These are phyloP conservation scores for Heteromyza rotundicornis DNA, from an alignment of 2,888 invertebrate genomes.

Conservation along the genomic window DNA sequence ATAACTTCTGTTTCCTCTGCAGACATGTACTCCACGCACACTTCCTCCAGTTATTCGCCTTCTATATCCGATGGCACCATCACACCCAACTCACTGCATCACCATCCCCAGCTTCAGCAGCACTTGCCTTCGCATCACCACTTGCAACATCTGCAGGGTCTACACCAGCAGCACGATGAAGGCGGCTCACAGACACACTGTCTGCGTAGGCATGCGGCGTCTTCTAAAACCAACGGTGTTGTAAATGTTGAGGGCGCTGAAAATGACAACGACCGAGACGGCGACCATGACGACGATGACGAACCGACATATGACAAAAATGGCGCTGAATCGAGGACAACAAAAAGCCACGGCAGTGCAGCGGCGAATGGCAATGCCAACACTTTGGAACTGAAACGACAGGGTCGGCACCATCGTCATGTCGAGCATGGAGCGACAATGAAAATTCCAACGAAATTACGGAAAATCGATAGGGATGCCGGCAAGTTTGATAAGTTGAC, in stretches of 20 bases:
- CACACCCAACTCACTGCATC: slow-evolving; percentile 59
- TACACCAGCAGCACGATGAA: slow-evolving; percentile 21
- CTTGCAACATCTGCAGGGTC: neutral
- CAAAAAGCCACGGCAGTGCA: slow-evolving; percentile 10
- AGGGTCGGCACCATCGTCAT: slow-evolving; percentile 50
- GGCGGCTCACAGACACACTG: slow-evolving; percentile 29
- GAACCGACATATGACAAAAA: neutral
- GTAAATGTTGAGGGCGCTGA: slow-evolving; percentile 26
- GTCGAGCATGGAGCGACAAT: slow-evolving; percentile 51
- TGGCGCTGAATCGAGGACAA: slow-evolving; percentile 1
- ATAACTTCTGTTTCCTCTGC: slow-evolving; percentile 31
- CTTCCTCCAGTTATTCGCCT: slow-evolving; percentile 63
- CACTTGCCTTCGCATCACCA: slow-evolving; percentile 25
- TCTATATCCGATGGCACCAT: slow-evolving; percentile 62
- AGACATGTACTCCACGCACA: slow-evolving; percentile 63
- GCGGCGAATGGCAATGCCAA: slow-evolving; percentile 21
- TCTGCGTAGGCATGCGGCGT: slow-evolving; percentile 33
- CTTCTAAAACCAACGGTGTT: slow-evolving; percentile 23
- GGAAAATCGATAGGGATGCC: slow-evolving; percentile 67
- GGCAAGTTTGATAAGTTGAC: slow-evolving; percentile 61
- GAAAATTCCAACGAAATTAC: slow-evolving; percentile 59
- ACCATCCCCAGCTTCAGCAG: slow-evolving; percentile 36
- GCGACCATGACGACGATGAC: slow-evolving; percentile 25
- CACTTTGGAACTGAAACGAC: slow-evolving; percentile 48
- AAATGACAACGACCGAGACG: slow-evolving; percentile 31